phyloP scores from a whole-genome alignment of 1,140 invertebrate genomes.

The Lasaia peninsularis region DNA sequence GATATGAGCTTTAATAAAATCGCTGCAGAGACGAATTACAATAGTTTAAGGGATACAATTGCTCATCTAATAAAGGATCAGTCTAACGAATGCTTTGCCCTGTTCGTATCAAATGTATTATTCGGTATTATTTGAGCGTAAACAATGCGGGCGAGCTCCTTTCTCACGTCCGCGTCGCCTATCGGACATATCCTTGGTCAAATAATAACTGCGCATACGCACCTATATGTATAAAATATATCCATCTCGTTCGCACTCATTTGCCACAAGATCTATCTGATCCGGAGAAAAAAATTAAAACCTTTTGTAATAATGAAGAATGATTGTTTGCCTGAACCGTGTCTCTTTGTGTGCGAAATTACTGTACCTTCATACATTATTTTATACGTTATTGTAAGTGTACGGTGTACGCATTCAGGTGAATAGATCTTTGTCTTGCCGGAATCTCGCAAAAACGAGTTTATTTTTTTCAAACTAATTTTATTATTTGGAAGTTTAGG shows the following conservation, averaged over 20 bases:
- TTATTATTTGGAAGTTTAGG: slow-evolving; percentile 11
- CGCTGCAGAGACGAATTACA: background rate
- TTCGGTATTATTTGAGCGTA: slow-evolving; percentile 65
- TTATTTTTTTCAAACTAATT: slow-evolving; percentile 12
- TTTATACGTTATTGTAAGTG: slow-evolving; percentile 59
- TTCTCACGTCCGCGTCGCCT: slow-evolving; percentile 70
- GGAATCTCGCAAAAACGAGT: slow-evolving; percentile 71
- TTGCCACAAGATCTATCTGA: slow-evolving; percentile 60
- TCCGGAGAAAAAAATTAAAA: slow-evolving; percentile 73
- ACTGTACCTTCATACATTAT: slow-evolving; percentile 74
- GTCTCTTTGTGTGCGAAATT: slow-evolving; percentile 75
- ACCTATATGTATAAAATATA: slow-evolving; percentile 23
- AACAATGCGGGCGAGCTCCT: slow-evolving; percentile 69
- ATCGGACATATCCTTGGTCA: slow-evolving; percentile 64
- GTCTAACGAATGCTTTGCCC: slow-evolving; percentile 59
- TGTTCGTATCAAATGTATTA: slow-evolving; percentile 42
- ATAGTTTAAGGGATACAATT: slow-evolving; percentile 4
- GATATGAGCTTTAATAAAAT: background rate
- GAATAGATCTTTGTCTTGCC: slow-evolving; percentile 72
- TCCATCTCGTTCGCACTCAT: slow-evolving; percentile 52
- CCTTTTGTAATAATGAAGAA: slow-evolving; percentile 76
- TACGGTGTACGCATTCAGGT: slow-evolving; percentile 60
- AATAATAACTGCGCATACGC: slow-evolving; percentile 73
- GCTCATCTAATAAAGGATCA: slow-evolving; percentile 32
- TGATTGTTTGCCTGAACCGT: slow-evolving; percentile 74